phyloP scores from a whole-genome alignment of 2,888 invertebrate species.

The Aleiodes testaceus region DNA sequence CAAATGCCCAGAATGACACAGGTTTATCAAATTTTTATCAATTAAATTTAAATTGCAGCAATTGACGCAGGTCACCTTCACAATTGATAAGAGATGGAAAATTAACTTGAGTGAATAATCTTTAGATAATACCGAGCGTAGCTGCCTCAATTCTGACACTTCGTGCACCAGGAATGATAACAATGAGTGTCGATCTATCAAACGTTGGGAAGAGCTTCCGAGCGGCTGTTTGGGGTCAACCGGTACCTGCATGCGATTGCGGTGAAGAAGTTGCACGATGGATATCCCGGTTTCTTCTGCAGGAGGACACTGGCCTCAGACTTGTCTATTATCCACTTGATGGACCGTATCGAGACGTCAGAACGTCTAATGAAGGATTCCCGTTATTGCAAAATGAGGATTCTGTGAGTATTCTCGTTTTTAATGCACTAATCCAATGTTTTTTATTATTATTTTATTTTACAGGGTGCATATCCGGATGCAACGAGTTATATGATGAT shows the following conservation, averaged over 20 bases:
- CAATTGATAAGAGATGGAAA: background rate
- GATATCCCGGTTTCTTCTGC: slow-evolving; percentile 79
- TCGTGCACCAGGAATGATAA: slow-evolving; percentile 76
- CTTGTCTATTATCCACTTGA: slow-evolving; percentile 78
- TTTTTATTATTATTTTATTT: slow-evolving; percentile 37
- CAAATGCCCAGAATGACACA: slow-evolving; percentile 76
- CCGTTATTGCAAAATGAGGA: slow-evolving; percentile 58
- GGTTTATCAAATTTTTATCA: slow-evolving; percentile 54
- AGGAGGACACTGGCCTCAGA: slow-evolving; percentile 74
- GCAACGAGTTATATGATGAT: slow-evolving; percentile 81
- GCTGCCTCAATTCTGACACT: slow-evolving; percentile 75
- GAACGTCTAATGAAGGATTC: slow-evolving; percentile 64
- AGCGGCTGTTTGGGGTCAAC: slow-evolving; percentile 76
- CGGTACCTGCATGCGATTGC: slow-evolving; percentile 81
- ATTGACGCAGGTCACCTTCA: too few species aligned
- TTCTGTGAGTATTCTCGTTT: slow-evolving; percentile 57
- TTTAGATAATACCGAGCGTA: slow-evolving; percentile 73
- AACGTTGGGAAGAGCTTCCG: slow-evolving; percentile 69
- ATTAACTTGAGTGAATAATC: slow-evolving; percentile 10
- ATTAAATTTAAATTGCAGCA: too few species aligned
- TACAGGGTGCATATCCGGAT: slow-evolving; percentile 80
- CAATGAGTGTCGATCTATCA: slow-evolving; percentile 75
- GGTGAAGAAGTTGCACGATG: slow-evolving; percentile 83
- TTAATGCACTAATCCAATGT: background rate
- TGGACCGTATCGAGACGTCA: slow-evolving; percentile 65